Conservation (phyloP, 2,888 invertebrate species). For the Plusia festucae region DNA sequence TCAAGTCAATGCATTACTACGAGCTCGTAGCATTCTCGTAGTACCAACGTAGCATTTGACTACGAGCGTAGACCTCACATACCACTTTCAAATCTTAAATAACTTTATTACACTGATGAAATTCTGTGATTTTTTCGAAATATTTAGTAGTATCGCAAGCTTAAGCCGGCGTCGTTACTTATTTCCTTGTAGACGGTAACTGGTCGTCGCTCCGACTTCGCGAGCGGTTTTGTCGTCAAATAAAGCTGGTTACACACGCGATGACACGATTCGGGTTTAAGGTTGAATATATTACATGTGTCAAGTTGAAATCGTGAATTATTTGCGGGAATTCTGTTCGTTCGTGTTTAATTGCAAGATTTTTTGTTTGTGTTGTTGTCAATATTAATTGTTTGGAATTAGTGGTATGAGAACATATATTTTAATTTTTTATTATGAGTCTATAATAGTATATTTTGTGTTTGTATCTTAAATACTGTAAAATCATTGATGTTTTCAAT, state of each 20-base stretch:
- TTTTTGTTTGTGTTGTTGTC: conserved; percentile 24
- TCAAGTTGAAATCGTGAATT: conserved; percentile 55
- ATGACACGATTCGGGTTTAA: conserved; percentile 61
- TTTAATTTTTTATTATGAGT: not conserved
- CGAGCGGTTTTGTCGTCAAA: conserved; percentile 75
- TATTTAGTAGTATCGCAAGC: conserved; percentile 26
- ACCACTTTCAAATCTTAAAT: conserved; percentile 26
- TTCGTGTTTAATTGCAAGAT: conserved; percentile 33
- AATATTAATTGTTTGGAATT: conserved; percentile 3
- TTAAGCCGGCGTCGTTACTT: conserved; percentile 62
- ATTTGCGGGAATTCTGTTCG: conserved; percentile 23
- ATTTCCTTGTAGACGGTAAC: conserved; percentile 70
- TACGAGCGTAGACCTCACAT: conserved; percentile 41
- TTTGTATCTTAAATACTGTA: not conserved
- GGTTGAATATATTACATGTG: conserved; percentile 61
- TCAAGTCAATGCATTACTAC: conserved; percentile 40
- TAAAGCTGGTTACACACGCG: conserved; percentile 72
- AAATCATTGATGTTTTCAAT: no score
- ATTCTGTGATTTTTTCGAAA: conserved; percentile 9
- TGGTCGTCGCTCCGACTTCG: conserved; percentile 66
- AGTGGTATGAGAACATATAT: not conserved
- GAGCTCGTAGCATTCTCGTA: conserved; percentile 47
- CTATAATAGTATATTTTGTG: not conserved
- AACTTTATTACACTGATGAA: conserved; percentile 14
- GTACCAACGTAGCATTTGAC: conserved; percentile 38